These are phyloP conservation scores for Mesoclemmys tuberculata DNA, from an alignment of 2,113 vertebrate species.

Conservation along the genomic window DNA sequence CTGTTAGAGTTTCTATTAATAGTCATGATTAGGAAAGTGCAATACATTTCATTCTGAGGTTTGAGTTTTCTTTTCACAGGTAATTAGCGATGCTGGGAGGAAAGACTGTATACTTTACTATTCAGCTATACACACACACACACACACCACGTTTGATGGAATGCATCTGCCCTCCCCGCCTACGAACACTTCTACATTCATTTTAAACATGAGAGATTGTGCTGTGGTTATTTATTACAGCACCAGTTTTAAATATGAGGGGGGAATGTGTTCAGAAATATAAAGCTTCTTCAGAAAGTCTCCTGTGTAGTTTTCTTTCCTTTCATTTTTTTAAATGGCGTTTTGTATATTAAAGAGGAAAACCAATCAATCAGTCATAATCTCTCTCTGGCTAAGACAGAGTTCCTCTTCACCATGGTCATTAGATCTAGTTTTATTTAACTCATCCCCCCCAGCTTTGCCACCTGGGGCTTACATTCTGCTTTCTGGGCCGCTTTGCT, in stretches of 20 bases:
- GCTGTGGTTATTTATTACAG: not conserved
- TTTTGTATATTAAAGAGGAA: not conserved
- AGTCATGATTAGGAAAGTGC: not conserved
- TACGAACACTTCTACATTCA: not conserved
- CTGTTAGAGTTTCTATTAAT: not conserved
- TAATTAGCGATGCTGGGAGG: not conserved
- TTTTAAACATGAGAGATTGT: not conserved
- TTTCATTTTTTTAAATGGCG: not conserved
- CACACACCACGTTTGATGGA: no score
- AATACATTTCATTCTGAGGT: not conserved
- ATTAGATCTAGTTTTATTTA: constrained; percentile 39
- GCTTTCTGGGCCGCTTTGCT: constrained; percentile 31
- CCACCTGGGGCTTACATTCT: constrained; percentile 27
- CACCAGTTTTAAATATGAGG: not conserved
- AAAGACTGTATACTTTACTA: not conserved
- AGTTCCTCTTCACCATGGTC: not conserved
- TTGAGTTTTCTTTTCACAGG: not conserved
- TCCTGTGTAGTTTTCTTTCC: not conserved
- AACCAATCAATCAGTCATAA: not conserved
- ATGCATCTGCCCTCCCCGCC: no score
- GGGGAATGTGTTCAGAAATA: not conserved
- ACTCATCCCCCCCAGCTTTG: constrained; percentile 12
- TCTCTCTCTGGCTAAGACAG: not conserved
- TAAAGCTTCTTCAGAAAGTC: not conserved
- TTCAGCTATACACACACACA: not conserved